These are phyloP conservation scores for Limonius californicus DNA, from an alignment of 1,140 invertebrate species.

Conservation along the genomic window DNA sequence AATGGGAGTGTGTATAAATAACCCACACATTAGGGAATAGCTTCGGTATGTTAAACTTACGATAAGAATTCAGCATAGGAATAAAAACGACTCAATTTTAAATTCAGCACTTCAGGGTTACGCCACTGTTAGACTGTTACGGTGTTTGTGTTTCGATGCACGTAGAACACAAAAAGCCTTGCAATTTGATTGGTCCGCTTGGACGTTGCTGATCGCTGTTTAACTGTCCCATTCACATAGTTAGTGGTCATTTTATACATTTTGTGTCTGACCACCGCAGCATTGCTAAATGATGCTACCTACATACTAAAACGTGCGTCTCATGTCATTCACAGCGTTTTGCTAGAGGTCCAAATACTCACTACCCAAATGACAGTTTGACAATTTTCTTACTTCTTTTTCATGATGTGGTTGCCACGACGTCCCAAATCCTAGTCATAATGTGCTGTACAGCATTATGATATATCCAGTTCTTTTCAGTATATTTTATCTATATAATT, in stretches of 20 bases:
- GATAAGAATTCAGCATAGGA: constrained; percentile 10
- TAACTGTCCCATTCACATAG: constrained; percentile 31
- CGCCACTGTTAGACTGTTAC: constrained; percentile 10
- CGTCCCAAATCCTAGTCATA: too few species aligned
- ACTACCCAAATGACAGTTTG: neutral
- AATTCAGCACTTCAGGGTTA: constrained; percentile 16
- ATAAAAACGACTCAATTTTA: constrained; percentile 16
- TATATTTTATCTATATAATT: neutral
- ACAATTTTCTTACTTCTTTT: too few species aligned
- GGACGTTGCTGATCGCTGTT: constrained; percentile 29
- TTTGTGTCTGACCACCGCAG: constrained; percentile 22
- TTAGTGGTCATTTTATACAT: constrained; percentile 23
- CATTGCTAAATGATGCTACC: constrained; percentile 12
- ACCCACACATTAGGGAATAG: neutral
- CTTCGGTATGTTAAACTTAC: constrained; percentile 9
- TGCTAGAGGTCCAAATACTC: neutral
- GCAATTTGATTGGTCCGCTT: constrained; percentile 29
- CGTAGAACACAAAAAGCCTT: constrained; percentile 26
- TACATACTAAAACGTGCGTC: constrained; percentile 3
- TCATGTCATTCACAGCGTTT: neutral
- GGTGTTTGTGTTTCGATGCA: constrained; percentile 26
- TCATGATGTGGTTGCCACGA: too few species aligned
- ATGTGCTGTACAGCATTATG: too few species aligned
- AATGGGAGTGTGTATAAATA: neutral
- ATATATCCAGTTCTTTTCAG: neutral